Evolutionary conservation across 2,888 invertebrate species (phyloP).

Genomic region (Nudaria mundana): DNA sequence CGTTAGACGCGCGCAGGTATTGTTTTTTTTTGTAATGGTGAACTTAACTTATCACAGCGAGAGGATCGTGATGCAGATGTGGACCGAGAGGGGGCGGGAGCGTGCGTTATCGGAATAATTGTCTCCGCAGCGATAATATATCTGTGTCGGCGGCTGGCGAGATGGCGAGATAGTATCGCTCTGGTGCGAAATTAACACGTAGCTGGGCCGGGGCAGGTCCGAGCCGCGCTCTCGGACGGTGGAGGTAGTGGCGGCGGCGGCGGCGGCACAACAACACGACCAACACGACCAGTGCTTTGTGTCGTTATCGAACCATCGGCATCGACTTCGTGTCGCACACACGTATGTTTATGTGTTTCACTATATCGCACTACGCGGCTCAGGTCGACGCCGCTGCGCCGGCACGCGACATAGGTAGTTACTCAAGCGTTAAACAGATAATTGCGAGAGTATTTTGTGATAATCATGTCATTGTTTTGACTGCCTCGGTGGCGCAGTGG

Average conservation of each 20-base stretch:
- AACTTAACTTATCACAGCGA: too few species aligned
- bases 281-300: conserved; percentile 39
- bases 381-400: conserved; percentile 1
- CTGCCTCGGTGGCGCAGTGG: too few species aligned
- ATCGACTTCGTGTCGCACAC: conserved; percentile 25
- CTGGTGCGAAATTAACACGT: conserved; percentile 46
- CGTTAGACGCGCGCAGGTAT: too few species aligned
- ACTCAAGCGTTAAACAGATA: conserved; percentile 26
- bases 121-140: conserved; percentile 45
- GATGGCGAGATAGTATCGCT: conserved; percentile 29
- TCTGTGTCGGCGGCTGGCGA: conserved; percentile 35
- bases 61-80: neutral
- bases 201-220: conserved; percentile 17
- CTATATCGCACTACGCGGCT: neutral
- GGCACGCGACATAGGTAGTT: conserved; percentile 19
- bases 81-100: neutral
- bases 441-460: conserved; percentile 21
- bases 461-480: conserved; percentile 21
- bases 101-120: conserved; percentile 41
- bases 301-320: conserved; percentile 37
- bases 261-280: conserved; percentile 27
- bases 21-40: too few species aligned
- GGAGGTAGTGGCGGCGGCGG: too few species aligned
- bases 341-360: conserved; percentile 34
- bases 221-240: too few species aligned